phyloP scores from a whole-genome alignment of 2,888 invertebrate genomes.

The Acanthococcus lagerstroemiae region DNA sequence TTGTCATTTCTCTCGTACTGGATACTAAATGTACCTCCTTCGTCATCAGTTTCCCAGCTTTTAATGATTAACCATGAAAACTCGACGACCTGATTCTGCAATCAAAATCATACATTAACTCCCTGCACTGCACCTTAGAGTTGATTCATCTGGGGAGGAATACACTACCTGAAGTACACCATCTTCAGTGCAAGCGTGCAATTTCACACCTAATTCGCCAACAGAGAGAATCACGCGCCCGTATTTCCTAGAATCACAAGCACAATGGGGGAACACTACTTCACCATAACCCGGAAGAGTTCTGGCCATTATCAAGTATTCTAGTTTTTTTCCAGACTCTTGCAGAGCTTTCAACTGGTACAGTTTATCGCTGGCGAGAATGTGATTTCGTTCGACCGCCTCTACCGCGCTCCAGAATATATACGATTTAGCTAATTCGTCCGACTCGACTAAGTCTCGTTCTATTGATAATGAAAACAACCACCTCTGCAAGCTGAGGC shows the following conservation, averaged over 20 bases:
- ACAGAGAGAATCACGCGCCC: conserved; percentile 73
- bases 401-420: conserved; percentile 91
- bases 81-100: conserved; percentile 61
- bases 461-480: conserved; percentile 64
- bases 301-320: conserved; percentile 76
- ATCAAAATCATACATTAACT: too few relatives aligned
- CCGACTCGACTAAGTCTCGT: conserved; percentile 54
- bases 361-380: conserved; percentile 77
- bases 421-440: conserved; percentile 66
- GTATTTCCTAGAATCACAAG: conserved; percentile 79
- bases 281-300: conserved; percentile 86
- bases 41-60: conserved; percentile 83
- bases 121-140: too few relatives aligned
- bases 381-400: conserved; percentile 87
- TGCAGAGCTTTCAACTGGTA: conserved; percentile 95
- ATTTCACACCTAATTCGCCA: conserved; percentile 54
- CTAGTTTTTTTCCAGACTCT: conserved; percentile 72
- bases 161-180: conserved; percentile 56
- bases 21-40: conserved; percentile 81
- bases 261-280: conserved; percentile 87
- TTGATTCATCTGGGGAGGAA: too few relatives aligned
- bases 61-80: conserved; percentile 74
- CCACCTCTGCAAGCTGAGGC: conserved; percentile 81
- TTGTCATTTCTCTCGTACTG: conserved; percentile 73
- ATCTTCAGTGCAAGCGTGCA: conserved; percentile 76